Evolutionary conservation across 1,140 invertebrate species (phyloP).

Genomic region (Mycetomoellerius zeteki): DNA sequence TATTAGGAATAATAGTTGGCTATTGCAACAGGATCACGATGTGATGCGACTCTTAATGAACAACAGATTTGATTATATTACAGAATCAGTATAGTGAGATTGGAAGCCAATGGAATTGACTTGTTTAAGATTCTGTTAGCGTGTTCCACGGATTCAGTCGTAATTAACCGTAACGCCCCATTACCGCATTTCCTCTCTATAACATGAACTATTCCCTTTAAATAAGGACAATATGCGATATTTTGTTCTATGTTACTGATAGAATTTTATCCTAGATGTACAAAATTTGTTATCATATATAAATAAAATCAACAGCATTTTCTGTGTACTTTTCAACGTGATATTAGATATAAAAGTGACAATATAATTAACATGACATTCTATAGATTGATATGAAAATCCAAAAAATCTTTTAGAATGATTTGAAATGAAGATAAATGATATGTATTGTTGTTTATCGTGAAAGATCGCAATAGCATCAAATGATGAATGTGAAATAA

Average conservation of each 20-base stretch:
- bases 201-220: slow-evolving; percentile 1
- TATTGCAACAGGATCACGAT: not conserved
- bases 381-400: not conserved
- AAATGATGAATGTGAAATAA: slow-evolving; percentile 10
- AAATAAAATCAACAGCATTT: not conserved
- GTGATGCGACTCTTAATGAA: slow-evolving; percentile 33
- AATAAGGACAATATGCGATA: not conserved
- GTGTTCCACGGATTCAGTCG: not conserved
- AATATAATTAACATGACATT: not conserved
- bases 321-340: not conserved
- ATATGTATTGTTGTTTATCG: not conserved
- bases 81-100: slow-evolving; percentile 25
- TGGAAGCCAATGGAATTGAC: not conserved
- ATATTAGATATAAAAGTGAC: not conserved
- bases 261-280: not conserved
- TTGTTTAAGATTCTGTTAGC: slow-evolving; percentile 40
- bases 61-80: slow-evolving; percentile 51
- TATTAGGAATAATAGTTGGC: not conserved
- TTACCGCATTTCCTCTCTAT: slow-evolving; percentile 23
- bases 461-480: not conserved
- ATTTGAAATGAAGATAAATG: not conserved
- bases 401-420: not conserved
- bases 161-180: slow-evolving; percentile 48
- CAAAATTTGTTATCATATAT: not conserved
- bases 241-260: not conserved